Evolutionary conservation across 2,113 vertebrate species (phyloP).

Genomic region (Narcine bancroftii): DNA sequence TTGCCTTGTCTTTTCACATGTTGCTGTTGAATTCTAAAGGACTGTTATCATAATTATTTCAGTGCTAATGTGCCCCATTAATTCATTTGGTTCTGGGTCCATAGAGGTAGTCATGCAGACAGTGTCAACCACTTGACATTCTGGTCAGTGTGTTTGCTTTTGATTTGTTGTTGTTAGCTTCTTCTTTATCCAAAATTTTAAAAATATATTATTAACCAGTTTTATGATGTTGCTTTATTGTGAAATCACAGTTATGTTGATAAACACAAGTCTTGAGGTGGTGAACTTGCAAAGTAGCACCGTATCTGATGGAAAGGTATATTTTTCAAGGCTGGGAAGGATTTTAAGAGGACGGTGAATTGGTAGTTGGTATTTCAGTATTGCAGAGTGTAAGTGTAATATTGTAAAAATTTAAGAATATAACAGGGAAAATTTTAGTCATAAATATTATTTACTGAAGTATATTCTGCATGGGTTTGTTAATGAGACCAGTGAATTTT

Average conservation of each 20-base stretch:
- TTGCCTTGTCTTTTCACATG: conserved; percentile 32
- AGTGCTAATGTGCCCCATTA: conserved; percentile 27
- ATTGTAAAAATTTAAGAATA: conserved; percentile 5
- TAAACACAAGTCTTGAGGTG: not conserved
- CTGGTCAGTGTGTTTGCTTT: conserved; percentile 2
- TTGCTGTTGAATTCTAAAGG: conserved; percentile 26
- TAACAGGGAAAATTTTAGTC: not conserved
- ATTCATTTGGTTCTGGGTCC: conserved; percentile 25
- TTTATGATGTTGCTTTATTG: conserved; percentile 16
- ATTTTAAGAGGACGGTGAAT: not conserved
- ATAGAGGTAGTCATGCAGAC: conserved; percentile 17
- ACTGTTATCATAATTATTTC: conserved; percentile 23
- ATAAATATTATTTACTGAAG: too few relatives aligned
- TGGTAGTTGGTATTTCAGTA: not conserved
- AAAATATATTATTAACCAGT: conserved; percentile 15
- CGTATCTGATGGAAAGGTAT: not conserved
- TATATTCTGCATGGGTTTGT: too few relatives aligned
- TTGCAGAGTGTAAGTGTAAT: not conserved
- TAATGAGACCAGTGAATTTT: too few relatives aligned
- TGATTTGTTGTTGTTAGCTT: conserved; percentile 27
- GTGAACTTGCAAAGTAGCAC: not conserved
- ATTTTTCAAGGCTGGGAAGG: not conserved
- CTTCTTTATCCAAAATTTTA: conserved; percentile 10
- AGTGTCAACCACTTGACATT: conserved; percentile 23
- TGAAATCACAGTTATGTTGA: conserved; percentile 1